Conservation (phyloP, 2,888 invertebrate species). For the Gandaritis pyraliata region DNA sequence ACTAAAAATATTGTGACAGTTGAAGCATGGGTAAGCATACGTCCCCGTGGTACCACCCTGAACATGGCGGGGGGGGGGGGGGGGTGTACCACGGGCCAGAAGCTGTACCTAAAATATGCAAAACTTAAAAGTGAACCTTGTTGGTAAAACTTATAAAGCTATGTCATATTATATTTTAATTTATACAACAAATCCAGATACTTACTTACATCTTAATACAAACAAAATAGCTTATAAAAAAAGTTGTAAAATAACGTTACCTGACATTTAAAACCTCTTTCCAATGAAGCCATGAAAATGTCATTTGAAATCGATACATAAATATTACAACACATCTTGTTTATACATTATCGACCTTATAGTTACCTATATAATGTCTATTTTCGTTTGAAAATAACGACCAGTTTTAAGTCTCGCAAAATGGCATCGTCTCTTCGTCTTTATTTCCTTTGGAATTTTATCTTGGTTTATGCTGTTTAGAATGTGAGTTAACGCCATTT, state of each 20-base stretch:
- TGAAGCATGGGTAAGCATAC: no score
- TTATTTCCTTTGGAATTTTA: constrained; percentile 29
- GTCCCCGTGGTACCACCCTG: no score
- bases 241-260: neutral
- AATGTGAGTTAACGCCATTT: constrained; percentile 1
- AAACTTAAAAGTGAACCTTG: neutral
- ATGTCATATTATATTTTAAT: neutral
- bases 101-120: no score
- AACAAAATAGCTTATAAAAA: neutral
- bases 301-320: constrained; percentile 43
- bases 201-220: neutral
- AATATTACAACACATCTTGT: constrained; percentile 7
- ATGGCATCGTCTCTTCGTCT: constrained; percentile 11
- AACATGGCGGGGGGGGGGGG: no score
- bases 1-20: no score
- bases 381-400: neutral
- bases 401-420: constrained; percentile 4
- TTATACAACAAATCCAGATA: neutral
- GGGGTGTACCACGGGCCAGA: no score
- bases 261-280: constrained; percentile 44
- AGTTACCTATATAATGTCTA: neutral
- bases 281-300: constrained; percentile 51
- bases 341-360: constrained; percentile 23
- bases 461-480: constrained; percentile 16
- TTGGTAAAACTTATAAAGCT: neutral